Evolutionary conservation across 2,113 vertebrate genomes (phyloP), one percentile per base, ranked within the genome.

Genomic region (Tachysurus fulvidraco): DNA sequence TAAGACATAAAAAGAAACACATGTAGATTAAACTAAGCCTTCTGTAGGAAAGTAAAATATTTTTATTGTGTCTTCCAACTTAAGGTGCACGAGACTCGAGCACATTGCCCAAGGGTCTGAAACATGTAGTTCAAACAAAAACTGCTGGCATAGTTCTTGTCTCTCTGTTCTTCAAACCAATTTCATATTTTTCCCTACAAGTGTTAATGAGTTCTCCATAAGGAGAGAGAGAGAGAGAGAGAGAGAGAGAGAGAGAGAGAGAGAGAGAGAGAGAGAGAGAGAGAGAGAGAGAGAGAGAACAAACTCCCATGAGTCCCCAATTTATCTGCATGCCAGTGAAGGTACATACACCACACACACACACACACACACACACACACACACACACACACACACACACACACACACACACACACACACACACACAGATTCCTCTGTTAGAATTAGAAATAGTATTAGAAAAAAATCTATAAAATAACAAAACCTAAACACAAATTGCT

Each of bases 201-300:
- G 86, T 87, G 86, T 89, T 91, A 88, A 91, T 90, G 86, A 85
- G 86, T 25, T 62, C 59, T 64, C 62, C 25, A 64, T 28, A 23
- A 64, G 25, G 25, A 64, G 46, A 50, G 46, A 50, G 46, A 50
- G 46, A 50, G 46, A 50, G 46, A 50, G 46, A 50, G 46, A 50
- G 46, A 50, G 46, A 50, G 46, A 50, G 46, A 50, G 46, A 50
- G 46, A 50, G 46, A 36, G 36, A 36, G 25, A 64, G 46, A 50
- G 46, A 50, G 46, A 50, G 46, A 50, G 36, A 36, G 36, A 36
- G 36, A 36, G 36, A 36, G 36, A 36, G 36, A 36, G 36, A 36
- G 36, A 36, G 36, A 36, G 36, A 36, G 76, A 83, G 65, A 71
- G 86, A 69, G 50, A 50, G 64, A 81, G 50, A 41, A 85, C 41